Evolutionary conservation across 2,888 invertebrate species (phyloP).

Genomic region (Philereme vetulata): DNA sequence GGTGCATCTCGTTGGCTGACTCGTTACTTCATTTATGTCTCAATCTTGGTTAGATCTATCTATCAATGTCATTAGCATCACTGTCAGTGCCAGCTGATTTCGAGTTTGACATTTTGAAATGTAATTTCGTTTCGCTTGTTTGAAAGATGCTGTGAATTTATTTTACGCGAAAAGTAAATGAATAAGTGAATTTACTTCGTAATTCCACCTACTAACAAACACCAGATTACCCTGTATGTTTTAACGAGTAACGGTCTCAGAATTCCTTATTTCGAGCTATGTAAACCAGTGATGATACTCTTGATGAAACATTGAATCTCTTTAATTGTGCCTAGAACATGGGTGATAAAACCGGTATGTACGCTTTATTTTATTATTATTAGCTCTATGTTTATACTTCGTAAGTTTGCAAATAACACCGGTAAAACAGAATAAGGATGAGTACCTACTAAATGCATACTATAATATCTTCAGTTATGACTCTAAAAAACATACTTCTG

Average conservation of each 20-base stretch:
- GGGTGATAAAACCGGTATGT: constrained; percentile 53
- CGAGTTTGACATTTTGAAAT: too few relatives aligned
- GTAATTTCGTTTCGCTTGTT: background rate
- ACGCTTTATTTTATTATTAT: constrained; percentile 23
- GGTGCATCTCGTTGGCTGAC: too few relatives aligned
- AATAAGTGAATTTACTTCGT: constrained; percentile 1
- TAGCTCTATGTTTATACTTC: background rate
- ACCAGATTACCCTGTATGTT: background rate
- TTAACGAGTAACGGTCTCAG: background rate
- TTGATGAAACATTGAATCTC: constrained; percentile 36
- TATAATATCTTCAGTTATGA: too few relatives aligned
- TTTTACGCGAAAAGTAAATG: background rate
- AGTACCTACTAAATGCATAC: background rate
- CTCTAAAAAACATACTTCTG: too few relatives aligned
- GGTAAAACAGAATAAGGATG: background rate
- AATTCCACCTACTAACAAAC: background rate
- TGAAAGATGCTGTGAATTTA: background rate
- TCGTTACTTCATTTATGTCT: too few relatives aligned
- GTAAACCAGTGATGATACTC: constrained; percentile 35
- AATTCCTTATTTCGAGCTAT: background rate
- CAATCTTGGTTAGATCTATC: too few relatives aligned
- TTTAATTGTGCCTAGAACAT: constrained; percentile 42
- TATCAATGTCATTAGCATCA: too few relatives aligned
- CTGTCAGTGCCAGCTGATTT: too few relatives aligned
- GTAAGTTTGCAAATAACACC: background rate